Evolutionary conservation across 2,888 invertebrate genomes (phyloP), one percentile per base, ranked within the genome.

Genomic region (Polyploca ridens): DNA sequence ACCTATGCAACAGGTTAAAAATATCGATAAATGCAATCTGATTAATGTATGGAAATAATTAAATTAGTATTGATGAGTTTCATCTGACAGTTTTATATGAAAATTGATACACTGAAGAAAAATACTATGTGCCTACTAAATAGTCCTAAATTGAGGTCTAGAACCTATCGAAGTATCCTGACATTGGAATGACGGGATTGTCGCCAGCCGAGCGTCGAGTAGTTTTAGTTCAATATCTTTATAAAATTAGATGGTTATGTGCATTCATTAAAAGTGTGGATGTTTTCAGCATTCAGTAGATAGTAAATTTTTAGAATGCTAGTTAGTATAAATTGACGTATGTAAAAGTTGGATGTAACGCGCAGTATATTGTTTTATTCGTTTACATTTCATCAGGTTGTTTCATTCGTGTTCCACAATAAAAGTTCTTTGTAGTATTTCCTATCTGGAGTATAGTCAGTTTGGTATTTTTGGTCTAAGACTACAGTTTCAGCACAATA

Each of bases 261-360:
- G 89, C 90, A 93, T 90, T 90, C 86, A 88, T 90, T 85, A 80
- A 85, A 78, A 75, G 81, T 84, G 83, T 89, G 92, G 69, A 90
- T 93, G 92, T 86, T 81, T 83, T 86, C 85, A 84, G 90, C 91
- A 91, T 94, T 92, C 91, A 79, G 84, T 93, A 93, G 93, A 88
- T 93, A 93, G 93, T 92, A 90, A 94, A 93, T 90, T 93, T 86
- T 91, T 94, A 94, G 94, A 87, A 90, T 93, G 94, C 94, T 93
- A 94, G 94, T 89, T 94, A 94, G 93, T 85, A 84, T 92, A 92
- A 92, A 92, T 90, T 90, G 84, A 87, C 83, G 83, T 87, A 89
- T 82, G 81, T 84, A 85, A 86, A 76, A 84, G 75, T 83, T 84
- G 79, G 79, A 73, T 76, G 77, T 77, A 61, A 41, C 27, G 61